Base-by-base conservation (phyloP, 2,888 invertebrate species). In the Harpalus rufipes region DNA sequence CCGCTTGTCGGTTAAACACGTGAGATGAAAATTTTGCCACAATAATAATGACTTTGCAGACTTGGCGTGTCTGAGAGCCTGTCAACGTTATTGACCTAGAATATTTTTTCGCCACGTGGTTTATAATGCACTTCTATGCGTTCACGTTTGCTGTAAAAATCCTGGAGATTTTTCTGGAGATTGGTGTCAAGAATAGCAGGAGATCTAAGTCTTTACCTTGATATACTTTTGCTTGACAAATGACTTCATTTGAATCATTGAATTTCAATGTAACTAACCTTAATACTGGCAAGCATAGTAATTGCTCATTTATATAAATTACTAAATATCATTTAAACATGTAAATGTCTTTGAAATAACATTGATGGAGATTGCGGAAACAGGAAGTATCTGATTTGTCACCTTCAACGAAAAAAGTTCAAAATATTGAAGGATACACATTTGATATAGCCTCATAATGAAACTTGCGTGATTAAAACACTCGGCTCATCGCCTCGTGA, bases 121-220 rank as follows among this genome's bases (percentile, higher is more conserved):
- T 12, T n/a, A 5, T 63, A 63, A 1, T 63, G 63, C 74, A 74
- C 51, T 51, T 21, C 56, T 6, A 32, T 72, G 39, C 44, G 41
- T 16, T 16, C 12, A 51, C 44, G 72, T 72, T 32, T 74, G 10
- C 14, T n/a, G 12, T 10, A 25, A 44, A 51, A n/a, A 41, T 74
- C 14, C 16, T 6, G 12, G 7, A 44, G 7, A 44, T 74, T 74
- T 74, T 44, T 74, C 16, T 7, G 18, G 21, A 41, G 51, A 72
- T 72, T 74, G 44, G 16, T 74, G 74, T 74, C 74, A 74, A 74
- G 74, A 74, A 74, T 74, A 51, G 10, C 51, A 10, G 63, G 7
- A 63, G 18, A 25, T 59, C 12, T 63, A 21, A 12, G 32, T 14
- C 14, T n/a, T 18, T 8, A 25, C 63, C 63, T 63, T 63, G 63